phyloP scores from a whole-genome alignment of 2,888 invertebrate genomes.

The Pteria penguin region DNA sequence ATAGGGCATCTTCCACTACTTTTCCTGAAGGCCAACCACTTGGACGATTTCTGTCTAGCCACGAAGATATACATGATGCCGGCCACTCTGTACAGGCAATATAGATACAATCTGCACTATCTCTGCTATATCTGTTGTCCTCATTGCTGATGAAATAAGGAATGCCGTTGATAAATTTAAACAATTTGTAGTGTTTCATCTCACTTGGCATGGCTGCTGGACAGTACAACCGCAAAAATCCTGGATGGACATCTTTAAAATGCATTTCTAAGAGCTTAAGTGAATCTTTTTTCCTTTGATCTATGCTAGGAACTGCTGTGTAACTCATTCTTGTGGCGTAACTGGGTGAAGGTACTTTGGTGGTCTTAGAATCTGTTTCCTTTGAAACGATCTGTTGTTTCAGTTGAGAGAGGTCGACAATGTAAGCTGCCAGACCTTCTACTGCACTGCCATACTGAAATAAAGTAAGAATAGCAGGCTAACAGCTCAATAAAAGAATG shows the following conservation, averaged over 20 bases:
- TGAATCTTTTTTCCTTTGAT: neutral
- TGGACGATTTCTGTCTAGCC: conserved; percentile 21
- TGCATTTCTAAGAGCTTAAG: neutral
- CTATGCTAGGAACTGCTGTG: neutral
- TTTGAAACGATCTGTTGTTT: too few relatives aligned
- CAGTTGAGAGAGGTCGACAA: neutral
- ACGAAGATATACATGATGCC: neutral
- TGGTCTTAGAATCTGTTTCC: neutral
- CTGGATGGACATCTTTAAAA: neutral
- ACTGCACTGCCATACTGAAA: neutral
- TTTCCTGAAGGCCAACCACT: conserved; percentile 26
- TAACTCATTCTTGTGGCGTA: neutral
- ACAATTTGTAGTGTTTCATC: too few relatives aligned
- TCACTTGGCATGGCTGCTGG: too few relatives aligned
- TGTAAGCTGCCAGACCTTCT: neutral
- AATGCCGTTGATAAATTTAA: too few relatives aligned
- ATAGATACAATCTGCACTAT: too few relatives aligned
- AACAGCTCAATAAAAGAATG: too few relatives aligned
- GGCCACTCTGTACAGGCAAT: neutral
- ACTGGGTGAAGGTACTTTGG: too few relatives aligned
- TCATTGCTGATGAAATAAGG: too few relatives aligned
- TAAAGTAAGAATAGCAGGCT: too few relatives aligned
- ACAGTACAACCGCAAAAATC: neutral
- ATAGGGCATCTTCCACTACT: neutral
- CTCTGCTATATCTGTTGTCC: too few relatives aligned